These are phyloP conservation scores for Gasterosteus aculeatus DNA, from an alignment of 2,113 vertebrate genomes.

Conservation along the genomic window DNA sequence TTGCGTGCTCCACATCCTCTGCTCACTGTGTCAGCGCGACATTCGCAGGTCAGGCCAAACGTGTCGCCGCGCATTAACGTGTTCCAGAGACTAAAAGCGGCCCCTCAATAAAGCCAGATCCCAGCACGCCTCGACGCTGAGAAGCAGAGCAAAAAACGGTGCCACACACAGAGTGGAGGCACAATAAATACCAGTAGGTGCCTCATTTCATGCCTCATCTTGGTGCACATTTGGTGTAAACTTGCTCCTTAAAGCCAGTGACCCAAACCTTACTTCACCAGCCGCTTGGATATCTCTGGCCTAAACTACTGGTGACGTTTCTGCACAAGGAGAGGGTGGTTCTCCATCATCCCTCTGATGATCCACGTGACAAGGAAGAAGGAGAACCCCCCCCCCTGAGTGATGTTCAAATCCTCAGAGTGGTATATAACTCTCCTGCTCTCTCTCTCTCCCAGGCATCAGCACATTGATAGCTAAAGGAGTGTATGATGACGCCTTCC, in stretches of 20 bases:
- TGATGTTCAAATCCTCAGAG: not conserved
- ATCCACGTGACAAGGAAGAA: not conserved
- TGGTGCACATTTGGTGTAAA: constrained; percentile 13
- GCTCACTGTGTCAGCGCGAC: constrained; percentile 24
- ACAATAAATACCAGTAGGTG: constrained; percentile 15
- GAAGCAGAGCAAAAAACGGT: not conserved
- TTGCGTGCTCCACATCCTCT: constrained; percentile 45
- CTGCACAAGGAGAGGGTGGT: not conserved
- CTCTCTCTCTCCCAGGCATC: constrained; percentile 83
- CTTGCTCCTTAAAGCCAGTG: not conserved
- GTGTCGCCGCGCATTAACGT: not conserved
- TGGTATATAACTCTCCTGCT: constrained; percentile 1
- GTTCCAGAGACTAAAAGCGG: constrained; percentile 19
- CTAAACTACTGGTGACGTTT: not conserved
- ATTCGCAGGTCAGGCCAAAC: constrained; percentile 36
- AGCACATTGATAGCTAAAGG: constrained; percentile 93
- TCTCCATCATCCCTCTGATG: not conserved
- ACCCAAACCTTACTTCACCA: constrained; percentile 8
- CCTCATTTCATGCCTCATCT: constrained; percentile 17
- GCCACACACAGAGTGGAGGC: not conserved
- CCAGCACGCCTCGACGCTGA: constrained; percentile 28
- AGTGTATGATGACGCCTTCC: constrained; percentile 93
- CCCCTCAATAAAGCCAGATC: not conserved
- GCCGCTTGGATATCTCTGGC: not conserved
- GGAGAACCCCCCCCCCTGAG: not conserved